Conservation (phyloP, 2,888 invertebrate species). For the Ligdia adustata region DNA sequence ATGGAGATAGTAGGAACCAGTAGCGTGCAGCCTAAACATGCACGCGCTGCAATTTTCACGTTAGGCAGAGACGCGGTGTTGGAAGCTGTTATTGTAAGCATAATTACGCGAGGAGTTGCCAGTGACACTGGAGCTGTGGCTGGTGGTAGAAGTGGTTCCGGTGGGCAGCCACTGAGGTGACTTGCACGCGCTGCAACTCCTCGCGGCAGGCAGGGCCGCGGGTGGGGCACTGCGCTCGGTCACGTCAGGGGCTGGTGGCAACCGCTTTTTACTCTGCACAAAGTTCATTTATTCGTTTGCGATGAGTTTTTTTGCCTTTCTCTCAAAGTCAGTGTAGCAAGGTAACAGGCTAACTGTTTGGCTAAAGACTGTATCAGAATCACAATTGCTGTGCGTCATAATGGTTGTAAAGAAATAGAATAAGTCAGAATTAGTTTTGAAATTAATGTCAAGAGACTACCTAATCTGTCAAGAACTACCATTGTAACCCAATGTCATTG, state of each 20-base stretch:
- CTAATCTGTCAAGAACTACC: too few relatives aligned
- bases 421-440: too few relatives aligned
- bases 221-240: slow-evolving; percentile 67
- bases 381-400: too few relatives aligned
- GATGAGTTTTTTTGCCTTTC: too few relatives aligned
- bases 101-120: slow-evolving; percentile 85
- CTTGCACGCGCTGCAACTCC: slow-evolving; percentile 66
- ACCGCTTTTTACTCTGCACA: slow-evolving; percentile 69
- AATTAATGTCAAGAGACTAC: too few relatives aligned
- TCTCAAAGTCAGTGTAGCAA: too few relatives aligned
- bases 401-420: too few relatives aligned
- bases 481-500: too few relatives aligned
- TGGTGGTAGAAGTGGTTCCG: slow-evolving; percentile 79
- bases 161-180: slow-evolving; percentile 74
- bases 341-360: too few relatives aligned
- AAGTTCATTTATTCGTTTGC: slow-evolving; percentile 16
- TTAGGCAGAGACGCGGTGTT: not conserved
- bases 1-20: too few relatives aligned
- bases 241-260: slow-evolving; percentile 85
- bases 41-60: not conserved
- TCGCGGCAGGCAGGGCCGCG: slow-evolving; percentile 44
- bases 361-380: too few relatives aligned
- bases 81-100: not conserved
- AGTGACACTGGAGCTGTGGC: slow-evolving; percentile 85
- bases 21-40: not conserved